Evolutionary conservation across 2,797 vertebrate genomes (phyloP), one percentile per base, ranked within the genome.

Genomic region (Sebastes vulpes): DNA sequence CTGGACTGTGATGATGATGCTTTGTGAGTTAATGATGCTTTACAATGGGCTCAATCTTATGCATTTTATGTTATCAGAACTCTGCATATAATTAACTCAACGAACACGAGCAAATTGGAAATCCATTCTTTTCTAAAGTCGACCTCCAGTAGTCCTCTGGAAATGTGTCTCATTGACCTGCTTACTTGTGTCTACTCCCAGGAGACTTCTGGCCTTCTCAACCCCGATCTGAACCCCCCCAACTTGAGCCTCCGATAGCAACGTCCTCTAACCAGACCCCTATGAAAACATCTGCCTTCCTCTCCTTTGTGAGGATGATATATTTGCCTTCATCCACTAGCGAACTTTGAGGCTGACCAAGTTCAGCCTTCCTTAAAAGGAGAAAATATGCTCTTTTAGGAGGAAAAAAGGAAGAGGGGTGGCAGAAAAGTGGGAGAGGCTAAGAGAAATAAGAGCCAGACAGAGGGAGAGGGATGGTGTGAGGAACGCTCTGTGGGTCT

Each of bases 281-380:
- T 86, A 59, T 67, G 81, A 92, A 91, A 94, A 95, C 92, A 93
- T 88, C 82, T 92, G 91, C 85, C 85, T 86, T 82, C 68, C 89
- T 85, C 67, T 78, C 42, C 73, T 91, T 89, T 91, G 88, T 88
- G 79, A 93, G 91, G 85, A 83, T 89, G 85, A 94, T 90, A 84
- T 87, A 93, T 89, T 89, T 87, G 81, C 89, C 83, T 83, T 83
- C 77, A 77, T 91, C 91, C 81, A 69, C 81, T 64, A 58, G 89
- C 89, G 72, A 92, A 85, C 82, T 94, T 94, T 91, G 71, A 63
- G 85, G 77, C 90, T 16, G 78, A 87, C 89, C 84, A 73, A 86
- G 88, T 88, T 83, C 82, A 86, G 89, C 68, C 85, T 92, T 94
- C 94, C 95, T 95, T 97, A 96, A 95, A 96, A 95, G 96, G 96